Evolutionary conservation across 2,113 vertebrate genomes (phyloP), one percentile per base, ranked within the genome.

Genomic region (Campylorhamphus procurvoides): DNA sequence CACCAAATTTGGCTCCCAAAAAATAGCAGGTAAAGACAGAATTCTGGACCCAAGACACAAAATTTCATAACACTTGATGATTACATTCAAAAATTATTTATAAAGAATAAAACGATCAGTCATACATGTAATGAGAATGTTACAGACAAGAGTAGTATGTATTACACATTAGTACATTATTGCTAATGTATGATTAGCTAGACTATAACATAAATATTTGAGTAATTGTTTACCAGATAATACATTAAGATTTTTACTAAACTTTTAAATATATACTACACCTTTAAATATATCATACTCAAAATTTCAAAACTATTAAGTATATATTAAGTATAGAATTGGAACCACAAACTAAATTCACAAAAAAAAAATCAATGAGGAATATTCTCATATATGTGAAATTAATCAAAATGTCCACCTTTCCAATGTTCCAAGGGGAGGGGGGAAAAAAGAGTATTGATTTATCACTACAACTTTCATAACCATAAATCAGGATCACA

Each of bases 51-150:
- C 5, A 58, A 81, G 28, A n/a, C 10, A n/a, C 4, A 58, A 62
- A 44, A 74, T 53, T 28, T 69, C 9, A 2, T 52, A 86, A 58
- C 2, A 14, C 4, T 35, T 81, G 55, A 59, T 75, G 5, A 4
- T 75, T 46, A 58, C 10, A 31, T 29, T 63, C 40, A 8, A 37
- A 63, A 12, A 44, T 27, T 19, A 23, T 23, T 33, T 18, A 29
- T 50, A 72, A 80, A 86, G 12, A 46, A 44, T 27, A 16, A 68
- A 42, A 69, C 40, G 2, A 31, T 59, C 56, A 28, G 13, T 89
- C 0, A 1, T 22, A 24, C 0, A 0, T 46, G 8, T 35, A 75
- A 37, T 1, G 59, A 77, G 16, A 53, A 37, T 67, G 55, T 49
- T 49, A 71, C 7, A 92, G 44, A 35, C 9, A 63, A 15, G 23